A percentile compares a stretch with the other conserved stretches of the same genome.
These are phyloP conservation scores for Psettodes erumei DNA, from an alignment of 2,113 vertebrate genomes.

Conservation along the genomic window DNA sequence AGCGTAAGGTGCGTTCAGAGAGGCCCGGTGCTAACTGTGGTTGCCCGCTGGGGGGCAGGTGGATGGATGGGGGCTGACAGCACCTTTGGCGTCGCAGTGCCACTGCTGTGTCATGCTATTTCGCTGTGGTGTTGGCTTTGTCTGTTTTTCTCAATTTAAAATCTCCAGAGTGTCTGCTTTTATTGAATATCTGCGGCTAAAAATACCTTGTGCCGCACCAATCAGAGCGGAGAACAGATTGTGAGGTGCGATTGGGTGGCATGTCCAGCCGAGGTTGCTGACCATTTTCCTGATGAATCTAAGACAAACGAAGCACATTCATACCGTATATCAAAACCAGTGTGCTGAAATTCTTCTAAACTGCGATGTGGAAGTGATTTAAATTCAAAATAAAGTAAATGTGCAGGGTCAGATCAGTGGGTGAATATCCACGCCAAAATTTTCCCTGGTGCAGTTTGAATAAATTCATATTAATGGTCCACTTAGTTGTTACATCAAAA, in stretches of 20 bases:
- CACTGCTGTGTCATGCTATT: slow-evolving; percentile 77
- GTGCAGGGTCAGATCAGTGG: too few relatives aligned
- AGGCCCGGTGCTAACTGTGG: slow-evolving; percentile 48
- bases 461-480: slow-evolving; percentile 21
- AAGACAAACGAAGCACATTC: not conserved
- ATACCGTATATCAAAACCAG: not conserved
- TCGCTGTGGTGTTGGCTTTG: slow-evolving; percentile 51
- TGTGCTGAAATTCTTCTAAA: not conserved
- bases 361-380: not conserved
- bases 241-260: slow-evolving; percentile 45
- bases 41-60: slow-evolving; percentile 47
- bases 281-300: not conserved
- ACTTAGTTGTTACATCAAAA: not conserved
- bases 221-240: slow-evolving; percentile 38
- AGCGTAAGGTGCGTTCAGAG: slow-evolving; percentile 35
- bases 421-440: not conserved
- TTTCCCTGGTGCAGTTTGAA: not conserved
- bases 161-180: slow-evolving; percentile 58
- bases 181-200: slow-evolving; percentile 58
- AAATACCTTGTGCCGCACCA: slow-evolving; percentile 57
- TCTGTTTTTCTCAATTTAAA: slow-evolving; percentile 76
- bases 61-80: slow-evolving; percentile 76
- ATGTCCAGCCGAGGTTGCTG: slow-evolving; percentile 20
- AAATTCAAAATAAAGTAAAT: not conserved
- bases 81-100: slow-evolving; percentile 52